Evolutionary conservation across 2,888 invertebrate species (phyloP), one percentile per base, ranked within the genome.

Genomic region (Drosophila basisetae): DNA sequence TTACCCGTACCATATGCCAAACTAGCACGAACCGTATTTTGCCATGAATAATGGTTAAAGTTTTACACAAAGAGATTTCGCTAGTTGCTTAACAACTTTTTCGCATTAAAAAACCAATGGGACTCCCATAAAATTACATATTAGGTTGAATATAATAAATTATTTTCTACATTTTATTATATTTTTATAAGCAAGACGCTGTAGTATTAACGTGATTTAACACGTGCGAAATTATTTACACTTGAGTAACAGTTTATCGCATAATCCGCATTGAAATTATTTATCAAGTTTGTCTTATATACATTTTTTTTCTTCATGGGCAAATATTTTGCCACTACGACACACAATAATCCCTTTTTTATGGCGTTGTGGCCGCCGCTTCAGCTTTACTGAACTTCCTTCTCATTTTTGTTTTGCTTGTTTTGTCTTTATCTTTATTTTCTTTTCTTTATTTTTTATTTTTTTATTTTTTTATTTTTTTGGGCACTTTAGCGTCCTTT

Each of bases 311-410:
- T 28, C 37, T 41, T 59, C 16, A 54, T 41, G 6, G 49, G 59
- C n/a, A 31, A 60, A 52, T 58, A 58, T 61, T 65, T 61, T 65
- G 47, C 49, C 54, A 63, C 47, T 49, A 67, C 73, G 73, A 79
- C 69, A 66, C 89, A 84, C 86, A 89, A 82, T 85, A 86, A 89
- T 87, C 81, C 83, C 86, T 74, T 85, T 47, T 84, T 83, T 81
- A 81, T 62, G 76, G 75, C 69, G 60, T 69, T 79, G 83, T 56
- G 74, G 73, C 82, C 47, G 64, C 61, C 54, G 61, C 66, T 68
- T 67, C 61, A 68, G 76, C 69, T 69, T 70, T 65, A 68, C 68
- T 66, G 62, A 62, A 65, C 56, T 55, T 72, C 54, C 22, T 65
- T 59, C 53, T 16, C 31, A 43, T 22, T 43, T 41, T 30, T 31